Evolutionary conservation across 2,113 vertebrate species (phyloP).

Genomic region (Platysternon megacephalum): DNA sequence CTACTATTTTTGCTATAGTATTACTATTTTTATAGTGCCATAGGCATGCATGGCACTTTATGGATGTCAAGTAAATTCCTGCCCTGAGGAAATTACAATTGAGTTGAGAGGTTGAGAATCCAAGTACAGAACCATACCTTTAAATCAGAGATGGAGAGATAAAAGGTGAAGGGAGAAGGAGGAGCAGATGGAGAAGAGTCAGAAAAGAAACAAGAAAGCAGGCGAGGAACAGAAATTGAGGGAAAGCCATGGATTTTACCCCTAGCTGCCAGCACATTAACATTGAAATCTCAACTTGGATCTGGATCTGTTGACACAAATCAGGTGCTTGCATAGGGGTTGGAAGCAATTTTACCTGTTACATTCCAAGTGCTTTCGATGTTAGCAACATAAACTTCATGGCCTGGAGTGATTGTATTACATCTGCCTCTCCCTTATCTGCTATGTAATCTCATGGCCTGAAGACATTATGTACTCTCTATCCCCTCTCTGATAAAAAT

Average conservation of each 20-base stretch:
- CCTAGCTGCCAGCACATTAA: slow-evolving; percentile 35
- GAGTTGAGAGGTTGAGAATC: background rate
- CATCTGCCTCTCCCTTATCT: slow-evolving; percentile 71
- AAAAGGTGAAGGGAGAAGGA: background rate
- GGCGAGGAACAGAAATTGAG: background rate
- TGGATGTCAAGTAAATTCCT: background rate
- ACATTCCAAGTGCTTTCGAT: slow-evolving; percentile 25
- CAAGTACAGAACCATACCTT: background rate
- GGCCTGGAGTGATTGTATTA: slow-evolving; percentile 42
- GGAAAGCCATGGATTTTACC: slow-evolving; percentile 63
- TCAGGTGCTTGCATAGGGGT: slow-evolving; percentile 10
- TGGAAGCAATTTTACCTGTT: slow-evolving; percentile 63
- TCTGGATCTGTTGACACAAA: slow-evolving; percentile 72
- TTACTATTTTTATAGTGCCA: background rate
- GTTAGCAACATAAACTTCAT: slow-evolving; percentile 14
- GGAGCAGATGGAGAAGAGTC: background rate
- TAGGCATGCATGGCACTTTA: background rate
- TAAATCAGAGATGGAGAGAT: background rate
- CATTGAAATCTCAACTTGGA: slow-evolving; percentile 61
- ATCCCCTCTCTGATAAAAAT: slow-evolving; percentile 73
- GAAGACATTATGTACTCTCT: slow-evolving; percentile 76
- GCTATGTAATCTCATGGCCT: slow-evolving; percentile 64
- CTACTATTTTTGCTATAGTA: background rate
- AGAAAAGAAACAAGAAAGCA: rapidly evolving
- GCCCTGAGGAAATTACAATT: background rate